A percentile compares a stretch with the other conserved stretches of the same genome.
Conservation (phyloP, 2,888 invertebrate genomes). For the Conops quadrifasciatus region DNA sequence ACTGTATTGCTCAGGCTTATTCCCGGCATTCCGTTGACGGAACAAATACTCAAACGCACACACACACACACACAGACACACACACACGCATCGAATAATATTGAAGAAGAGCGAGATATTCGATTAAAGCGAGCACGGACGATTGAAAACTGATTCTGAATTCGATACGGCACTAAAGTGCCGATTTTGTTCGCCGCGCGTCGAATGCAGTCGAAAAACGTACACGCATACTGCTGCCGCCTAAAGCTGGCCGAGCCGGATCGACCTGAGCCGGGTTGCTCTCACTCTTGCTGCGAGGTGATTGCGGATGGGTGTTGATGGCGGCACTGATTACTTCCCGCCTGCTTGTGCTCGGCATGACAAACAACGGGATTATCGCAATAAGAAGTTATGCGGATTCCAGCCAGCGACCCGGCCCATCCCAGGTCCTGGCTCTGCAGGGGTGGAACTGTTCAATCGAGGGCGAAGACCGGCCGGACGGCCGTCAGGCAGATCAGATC, state of each 20-base stretch:
- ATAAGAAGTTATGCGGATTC: slow-evolving; percentile 44
- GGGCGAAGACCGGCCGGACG: too few species aligned
- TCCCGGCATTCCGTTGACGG: too few species aligned
- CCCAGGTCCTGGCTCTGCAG: too few species aligned
- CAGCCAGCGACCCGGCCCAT: slow-evolving; percentile 37
- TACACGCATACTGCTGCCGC: neutral
- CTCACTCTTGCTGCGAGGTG: neutral
- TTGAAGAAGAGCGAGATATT: slow-evolving; percentile 14
- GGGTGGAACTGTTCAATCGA: too few species aligned
- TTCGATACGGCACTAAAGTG: slow-evolving; percentile 20
- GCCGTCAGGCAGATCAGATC: too few species aligned
- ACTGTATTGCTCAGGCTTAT: neutral
- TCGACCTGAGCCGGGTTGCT: neutral
- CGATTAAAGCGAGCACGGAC: slow-evolving; percentile 5
- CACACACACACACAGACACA: too few species aligned
- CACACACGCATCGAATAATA: neutral
- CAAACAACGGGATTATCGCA: slow-evolving; percentile 45
- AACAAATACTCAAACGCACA: too few species aligned
- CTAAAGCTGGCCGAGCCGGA: neutral
- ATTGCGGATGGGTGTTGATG: neutral
- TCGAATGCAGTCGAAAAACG: slow-evolving; percentile 7
- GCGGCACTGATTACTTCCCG: slow-evolving; percentile 1
- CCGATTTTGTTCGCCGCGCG: neutral
- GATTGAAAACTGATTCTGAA: neutral
- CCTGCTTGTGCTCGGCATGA: slow-evolving; percentile 34